Evolutionary conservation across 2,797 vertebrate genomes (phyloP), one percentile per base, ranked within the genome.

Genomic region (Pristis pectinata): DNA sequence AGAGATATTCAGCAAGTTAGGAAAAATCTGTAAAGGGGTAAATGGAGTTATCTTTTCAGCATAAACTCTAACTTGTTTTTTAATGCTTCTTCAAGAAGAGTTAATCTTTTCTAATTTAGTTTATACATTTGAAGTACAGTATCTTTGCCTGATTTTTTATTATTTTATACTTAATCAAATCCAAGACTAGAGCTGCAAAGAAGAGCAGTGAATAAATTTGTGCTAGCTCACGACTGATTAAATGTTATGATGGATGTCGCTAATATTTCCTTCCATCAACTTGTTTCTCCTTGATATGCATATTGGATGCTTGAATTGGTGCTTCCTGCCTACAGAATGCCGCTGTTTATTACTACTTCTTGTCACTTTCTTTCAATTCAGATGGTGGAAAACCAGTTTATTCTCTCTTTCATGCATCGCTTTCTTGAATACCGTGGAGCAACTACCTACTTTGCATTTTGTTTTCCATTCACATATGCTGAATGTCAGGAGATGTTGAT

Each of bases 391-490:
- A 97, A 98, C 37, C 98, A 99, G 96, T 99, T 99, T 95, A 97
- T 98, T 95, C 97, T 99, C 83, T 99, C 99, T 37, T 99, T 99
- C 92, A 98, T 97, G 95, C 99, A 99, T 95, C 99, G 98, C 94
- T 97, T 99, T 95, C 95, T 97, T 96, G 99, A 99, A 92, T 97
- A 97, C 95, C 98, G 97, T 0, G 98, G 98, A 13, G 97, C 98
- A 93, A 98, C 98, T 96, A 98, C 98, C 94, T 99, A 97, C 97
- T 99, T 99, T 95, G 98, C 98, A 95, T 99, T 99, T 97, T 99
- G 98, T 95, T 99, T 97, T 96, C 99, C 99, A 0, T 99, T 99
- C 97, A 99, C 99, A 0, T 99, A 99, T 96, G 96, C 96, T 0
- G 98, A 99, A 96, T 98, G 98, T 96, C 99, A 99, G 97, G 98